Evolutionary conservation across 2,113 vertebrate species (phyloP).

Genomic region (Cisticola juncidis): DNA sequence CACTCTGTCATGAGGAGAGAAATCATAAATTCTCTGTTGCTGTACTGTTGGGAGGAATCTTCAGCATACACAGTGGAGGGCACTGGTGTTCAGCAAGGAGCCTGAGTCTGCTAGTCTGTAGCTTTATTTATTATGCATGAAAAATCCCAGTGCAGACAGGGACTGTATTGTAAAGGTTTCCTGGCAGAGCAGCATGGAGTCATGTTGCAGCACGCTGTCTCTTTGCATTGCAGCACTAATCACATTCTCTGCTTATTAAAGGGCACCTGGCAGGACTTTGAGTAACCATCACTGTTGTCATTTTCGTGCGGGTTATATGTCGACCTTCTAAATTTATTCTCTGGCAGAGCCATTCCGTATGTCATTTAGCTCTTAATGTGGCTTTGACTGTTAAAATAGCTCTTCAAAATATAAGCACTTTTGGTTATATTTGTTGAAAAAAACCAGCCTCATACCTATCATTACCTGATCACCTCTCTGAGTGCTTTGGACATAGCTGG

Average conservation of each 20-base stretch:
- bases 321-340: neutral
- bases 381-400: neutral
- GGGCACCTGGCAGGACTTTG: constrained; percentile 58
- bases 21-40: neutral
- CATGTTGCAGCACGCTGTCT: constrained; percentile 54
- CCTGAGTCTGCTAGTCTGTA: neutral
- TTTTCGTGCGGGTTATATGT: neutral
- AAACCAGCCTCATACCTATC: neutral
- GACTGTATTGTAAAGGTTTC: constrained; percentile 47
- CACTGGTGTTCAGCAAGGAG: constrained; percentile 51
- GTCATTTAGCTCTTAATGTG: neutral
- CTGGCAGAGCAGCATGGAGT: constrained; percentile 59
- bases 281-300: neutral
- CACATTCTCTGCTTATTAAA: constrained; percentile 60
- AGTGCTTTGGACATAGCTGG: neutral
- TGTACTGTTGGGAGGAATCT: neutral
- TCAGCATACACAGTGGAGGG: neutral
- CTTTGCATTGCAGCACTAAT: constrained; percentile 55
- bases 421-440: neutral
- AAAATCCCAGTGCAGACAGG: constrained; percentile 26
- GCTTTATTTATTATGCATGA: constrained; percentile 70
- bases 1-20: neutral
- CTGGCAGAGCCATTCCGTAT: neutral
- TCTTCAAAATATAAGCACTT: neutral
- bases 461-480: neutral